phyloP scores from a whole-genome alignment of 2,797 vertebrate genomes.

The Poeciliopsis infans region DNA sequence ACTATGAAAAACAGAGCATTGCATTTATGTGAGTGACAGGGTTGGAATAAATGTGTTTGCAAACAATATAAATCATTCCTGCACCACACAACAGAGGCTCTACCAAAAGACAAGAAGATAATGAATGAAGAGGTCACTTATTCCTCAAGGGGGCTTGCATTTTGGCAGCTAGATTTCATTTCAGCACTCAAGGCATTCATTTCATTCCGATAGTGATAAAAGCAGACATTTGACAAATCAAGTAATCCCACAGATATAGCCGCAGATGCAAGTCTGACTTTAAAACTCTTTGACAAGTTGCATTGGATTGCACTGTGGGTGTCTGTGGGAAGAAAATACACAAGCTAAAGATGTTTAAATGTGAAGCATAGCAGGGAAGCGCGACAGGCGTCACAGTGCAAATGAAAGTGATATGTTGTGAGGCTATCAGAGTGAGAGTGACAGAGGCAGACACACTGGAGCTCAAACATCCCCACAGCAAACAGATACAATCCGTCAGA shows the following conservation, averaged over 20 bases:
- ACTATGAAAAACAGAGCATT: background rate
- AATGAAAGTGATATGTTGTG: slow-evolving; percentile 48
- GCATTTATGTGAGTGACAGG: background rate
- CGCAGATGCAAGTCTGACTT: slow-evolving; percentile 13
- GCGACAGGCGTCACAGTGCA: slow-evolving; percentile 43
- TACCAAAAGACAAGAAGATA: background rate
- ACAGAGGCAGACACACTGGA: slow-evolving; percentile 29
- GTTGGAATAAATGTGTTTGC: background rate
- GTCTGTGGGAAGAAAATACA: slow-evolving; percentile 3
- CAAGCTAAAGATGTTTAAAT: slow-evolving; percentile 35
- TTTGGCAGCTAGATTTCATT: slow-evolving; percentile 59
- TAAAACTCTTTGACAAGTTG: slow-evolving; percentile 28
- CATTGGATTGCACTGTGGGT: slow-evolving; percentile 10
- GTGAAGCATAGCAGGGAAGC: slow-evolving; percentile 20
- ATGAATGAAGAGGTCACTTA: slow-evolving; percentile 59
- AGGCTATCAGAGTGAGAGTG: slow-evolving; percentile 39
- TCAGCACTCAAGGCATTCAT: slow-evolving; percentile 41
- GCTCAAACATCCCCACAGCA: slow-evolving; percentile 42
- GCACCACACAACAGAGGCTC: background rate
- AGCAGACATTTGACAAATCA: slow-evolving; percentile 37
- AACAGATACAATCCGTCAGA: slow-evolving; percentile 58
- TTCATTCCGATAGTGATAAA: slow-evolving; percentile 44
- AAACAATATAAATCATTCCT: background rate
- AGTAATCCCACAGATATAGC: slow-evolving; percentile 34
- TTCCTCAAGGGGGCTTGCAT: slow-evolving; percentile 47